Base-by-base conservation (phyloP, 2,888 invertebrate species). In the Amorpha juglandis region DNA sequence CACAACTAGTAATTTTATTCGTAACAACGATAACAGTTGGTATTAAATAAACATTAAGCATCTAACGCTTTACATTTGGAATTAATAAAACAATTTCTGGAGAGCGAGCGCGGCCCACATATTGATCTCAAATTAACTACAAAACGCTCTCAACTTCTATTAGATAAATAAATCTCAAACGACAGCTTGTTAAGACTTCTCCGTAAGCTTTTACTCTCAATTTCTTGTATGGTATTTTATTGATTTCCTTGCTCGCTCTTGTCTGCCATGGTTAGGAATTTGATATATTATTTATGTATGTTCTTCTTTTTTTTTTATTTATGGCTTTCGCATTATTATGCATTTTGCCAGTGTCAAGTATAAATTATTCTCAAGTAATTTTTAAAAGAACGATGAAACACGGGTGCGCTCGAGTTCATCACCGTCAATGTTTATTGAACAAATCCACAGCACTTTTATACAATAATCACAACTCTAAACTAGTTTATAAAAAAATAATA, bases 101-200 rank as follows among this genome's bases (percentile, higher is more conserved):
- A 50, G 48, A 48, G 50, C 50, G 50, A 19, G 58, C 42, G 42
- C 38, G 58, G 16, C 58, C 42, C 19, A 50, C 50, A 42, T 58
- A 58, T 58, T 38, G 58, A 42, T 38, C 42, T 58, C 19, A 12
- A 58, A 58, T 58, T 38, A 42, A 58, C 58, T 42, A 42, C 58
- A 58, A 58, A 58, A 19, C 58, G 19, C 58, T 58, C 58, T 58
- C 58, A 58, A 58, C 58, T 12, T 38, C 16, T 58, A 42, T 38
- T 58, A 58, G 38, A 58, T 58, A 58, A 58, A 58, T 58, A 58
- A 42, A 58, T 58, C 19, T 38, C 19, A 58, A 55, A 58, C 42
- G 58, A 58, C 58, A 58, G 58, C 58, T 58, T 58, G 58, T 58
- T 58, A 58, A 42, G 58, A 58, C 27, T 52, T 52, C 55, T 55